Percentiles rank a stretch among this genome's conserved stretches.
phyloP scores from a whole-genome alignment of 2,797 vertebrate genomes.

The Phrynocephalus guinanensis region DNA sequence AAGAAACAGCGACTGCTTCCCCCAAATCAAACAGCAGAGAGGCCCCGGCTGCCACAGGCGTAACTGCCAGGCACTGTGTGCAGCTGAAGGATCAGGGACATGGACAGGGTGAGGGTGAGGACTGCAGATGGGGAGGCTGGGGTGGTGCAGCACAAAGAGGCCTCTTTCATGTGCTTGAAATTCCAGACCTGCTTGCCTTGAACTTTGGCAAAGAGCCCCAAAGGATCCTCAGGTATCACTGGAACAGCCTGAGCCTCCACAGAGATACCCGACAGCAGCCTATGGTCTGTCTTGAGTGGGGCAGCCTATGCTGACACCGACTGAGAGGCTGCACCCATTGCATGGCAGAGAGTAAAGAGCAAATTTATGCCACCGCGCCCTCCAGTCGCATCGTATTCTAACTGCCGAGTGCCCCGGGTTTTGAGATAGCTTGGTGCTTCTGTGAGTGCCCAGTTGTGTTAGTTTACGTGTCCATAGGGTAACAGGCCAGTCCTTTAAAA shows the following conservation, averaged over 20 bases:
- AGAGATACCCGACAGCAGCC: background rate
- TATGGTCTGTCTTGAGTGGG: constrained; percentile 18
- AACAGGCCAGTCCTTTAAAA: background rate
- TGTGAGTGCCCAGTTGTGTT: background rate
- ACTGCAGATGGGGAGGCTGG: too few relatives aligned
- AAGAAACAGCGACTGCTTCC: constrained; percentile 47
- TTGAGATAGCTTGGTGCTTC: background rate
- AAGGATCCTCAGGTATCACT: background rate
- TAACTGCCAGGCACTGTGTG: background rate
- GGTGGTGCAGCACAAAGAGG: constrained; percentile 50
- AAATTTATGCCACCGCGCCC: background rate
- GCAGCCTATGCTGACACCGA: background rate
- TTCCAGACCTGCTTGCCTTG: background rate
- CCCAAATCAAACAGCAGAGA: background rate
- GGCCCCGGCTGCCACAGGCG: constrained; percentile 35
- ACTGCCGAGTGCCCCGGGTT: background rate
- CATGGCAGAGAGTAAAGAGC: background rate
- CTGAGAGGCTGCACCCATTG: background rate
- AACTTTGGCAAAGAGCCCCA: rapidly evolving
- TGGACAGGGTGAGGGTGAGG: too few relatives aligned
- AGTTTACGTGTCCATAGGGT: background rate
- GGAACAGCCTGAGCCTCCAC: background rate
- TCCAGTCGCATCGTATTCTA: background rate
- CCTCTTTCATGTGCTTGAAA: constrained; percentile 37
- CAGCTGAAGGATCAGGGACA: constrained; percentile 39